phyloP scores from a whole-genome alignment of 2,888 invertebrate genomes.

The Phortica magna region DNA sequence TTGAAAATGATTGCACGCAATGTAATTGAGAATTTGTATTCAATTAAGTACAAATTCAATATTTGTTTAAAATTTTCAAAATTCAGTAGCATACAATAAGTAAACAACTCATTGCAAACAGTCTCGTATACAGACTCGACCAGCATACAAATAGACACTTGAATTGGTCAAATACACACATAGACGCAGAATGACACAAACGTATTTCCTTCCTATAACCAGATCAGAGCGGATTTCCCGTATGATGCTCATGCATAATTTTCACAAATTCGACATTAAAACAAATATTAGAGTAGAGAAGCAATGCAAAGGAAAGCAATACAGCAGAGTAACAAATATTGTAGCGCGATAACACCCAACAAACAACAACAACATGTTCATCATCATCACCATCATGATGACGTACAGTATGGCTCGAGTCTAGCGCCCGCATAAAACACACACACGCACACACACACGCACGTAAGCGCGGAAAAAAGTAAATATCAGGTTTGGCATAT shows the following conservation, averaged over 20 bases:
- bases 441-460: slow-evolving; percentile 44
- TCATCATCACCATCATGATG: slow-evolving; percentile 53
- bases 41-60: slow-evolving; percentile 76
- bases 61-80: slow-evolving; percentile 71
- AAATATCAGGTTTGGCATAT: slow-evolving; percentile 8
- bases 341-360: not conserved
- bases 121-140: slow-evolving; percentile 26
- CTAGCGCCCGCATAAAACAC: slow-evolving; percentile 54
- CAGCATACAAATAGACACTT: slow-evolving; percentile 35
- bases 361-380: slow-evolving; percentile 4
- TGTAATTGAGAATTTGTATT: slow-evolving; percentile 76
- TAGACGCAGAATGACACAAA: not conserved
- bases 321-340: not conserved
- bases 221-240: slow-evolving; percentile 7
- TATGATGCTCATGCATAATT: slow-evolving; percentile 25
- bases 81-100: slow-evolving; percentile 52
- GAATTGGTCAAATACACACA: slow-evolving; percentile 52
- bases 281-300: slow-evolving; percentile 17
- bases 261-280: slow-evolving; percentile 32
- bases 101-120: slow-evolving; percentile 13
- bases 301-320: slow-evolving; percentile 39
- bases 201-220: not conserved
- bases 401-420: slow-evolving; percentile 22
- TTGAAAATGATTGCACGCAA: not conserved
- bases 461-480: slow-evolving; percentile 13